A percentile compares a stretch with the other conserved stretches of the same genome.
phyloP scores from a whole-genome alignment of 2,113 vertebrate species.

The Leucoraja erinaceus region DNA sequence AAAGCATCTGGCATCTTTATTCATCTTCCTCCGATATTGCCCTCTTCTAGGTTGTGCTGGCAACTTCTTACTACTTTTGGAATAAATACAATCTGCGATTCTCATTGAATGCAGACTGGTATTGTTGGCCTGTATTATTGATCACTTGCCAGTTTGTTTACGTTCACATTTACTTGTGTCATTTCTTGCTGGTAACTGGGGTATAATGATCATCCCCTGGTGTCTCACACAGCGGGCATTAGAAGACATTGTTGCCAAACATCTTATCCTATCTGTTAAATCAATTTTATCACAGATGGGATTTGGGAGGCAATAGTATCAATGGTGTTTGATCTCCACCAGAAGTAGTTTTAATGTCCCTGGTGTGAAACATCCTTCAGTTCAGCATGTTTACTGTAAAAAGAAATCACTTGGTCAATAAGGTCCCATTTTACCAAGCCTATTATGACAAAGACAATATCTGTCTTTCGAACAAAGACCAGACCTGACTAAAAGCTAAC shows the following conservation, averaged over 20 bases:
- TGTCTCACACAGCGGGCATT: background rate
- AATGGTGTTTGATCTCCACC: slow-evolving; percentile 6
- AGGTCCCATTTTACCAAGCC: background rate
- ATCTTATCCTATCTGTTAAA: slow-evolving; percentile 7
- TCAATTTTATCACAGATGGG: slow-evolving; percentile 3
- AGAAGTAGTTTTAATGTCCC: slow-evolving; percentile 6
- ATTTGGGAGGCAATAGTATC: slow-evolving; percentile 4
- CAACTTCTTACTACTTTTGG: background rate
- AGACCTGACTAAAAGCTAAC: background rate
- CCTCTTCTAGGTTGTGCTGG: background rate
- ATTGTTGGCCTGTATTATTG: background rate
- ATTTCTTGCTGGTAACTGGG: background rate
- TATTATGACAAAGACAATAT: background rate
- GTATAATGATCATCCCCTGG: background rate
- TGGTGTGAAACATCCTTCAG: background rate
- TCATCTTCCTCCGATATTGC: background rate
- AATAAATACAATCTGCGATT: background rate
- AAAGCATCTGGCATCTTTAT: background rate
- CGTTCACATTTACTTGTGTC: background rate
- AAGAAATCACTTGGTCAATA: slow-evolving; percentile 1
- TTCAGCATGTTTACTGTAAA: slow-evolving; percentile 4
- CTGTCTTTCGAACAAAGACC: background rate
- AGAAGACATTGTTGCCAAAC: slow-evolving; percentile 3
- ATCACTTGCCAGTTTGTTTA: background rate
- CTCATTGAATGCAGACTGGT: slow-evolving; percentile 5